phyloP scores from a whole-genome alignment of 2,888 invertebrate genomes.

The Timema cristinae region DNA sequence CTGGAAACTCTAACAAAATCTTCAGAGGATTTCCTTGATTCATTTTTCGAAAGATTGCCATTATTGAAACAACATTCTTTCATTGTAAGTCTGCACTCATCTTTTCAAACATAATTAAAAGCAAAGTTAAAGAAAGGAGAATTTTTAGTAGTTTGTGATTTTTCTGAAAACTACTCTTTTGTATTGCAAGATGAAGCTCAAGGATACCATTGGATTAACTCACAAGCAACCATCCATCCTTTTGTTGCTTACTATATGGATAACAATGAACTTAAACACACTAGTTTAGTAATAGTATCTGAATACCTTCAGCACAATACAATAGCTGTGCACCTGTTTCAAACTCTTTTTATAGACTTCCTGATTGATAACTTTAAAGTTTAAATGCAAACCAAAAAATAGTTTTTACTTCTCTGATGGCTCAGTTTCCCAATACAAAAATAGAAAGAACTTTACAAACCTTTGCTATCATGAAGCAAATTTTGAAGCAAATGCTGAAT shows the following conservation, averaged over 20 bases:
- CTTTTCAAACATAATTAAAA: not conserved
- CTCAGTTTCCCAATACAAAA: no score
- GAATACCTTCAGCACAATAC: no score
- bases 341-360: no score
- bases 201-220: not conserved
- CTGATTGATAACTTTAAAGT: no score
- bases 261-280: no score
- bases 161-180: conserved; percentile 2
- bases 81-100: not conserved
- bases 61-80: not conserved
- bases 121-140: not conserved
- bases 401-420: no score
- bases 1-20: conserved; percentile 7
- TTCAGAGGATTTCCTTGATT: not conserved
- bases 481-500: no score
- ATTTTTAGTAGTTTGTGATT: conserved; percentile 11
- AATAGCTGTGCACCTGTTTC: no score
- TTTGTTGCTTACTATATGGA: not conserved
- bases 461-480: no score
- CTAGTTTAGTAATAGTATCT: no score
- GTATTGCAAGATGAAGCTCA: conserved; percentile 11
- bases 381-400: no score
- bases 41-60: not conserved
- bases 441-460: no score
- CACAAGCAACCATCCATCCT: conserved; percentile 1